Percentiles rank a stretch among this genome's conserved stretches.
Conservation (phyloP, 2,888 invertebrate genomes). For the Pseudococcus longispinus region DNA sequence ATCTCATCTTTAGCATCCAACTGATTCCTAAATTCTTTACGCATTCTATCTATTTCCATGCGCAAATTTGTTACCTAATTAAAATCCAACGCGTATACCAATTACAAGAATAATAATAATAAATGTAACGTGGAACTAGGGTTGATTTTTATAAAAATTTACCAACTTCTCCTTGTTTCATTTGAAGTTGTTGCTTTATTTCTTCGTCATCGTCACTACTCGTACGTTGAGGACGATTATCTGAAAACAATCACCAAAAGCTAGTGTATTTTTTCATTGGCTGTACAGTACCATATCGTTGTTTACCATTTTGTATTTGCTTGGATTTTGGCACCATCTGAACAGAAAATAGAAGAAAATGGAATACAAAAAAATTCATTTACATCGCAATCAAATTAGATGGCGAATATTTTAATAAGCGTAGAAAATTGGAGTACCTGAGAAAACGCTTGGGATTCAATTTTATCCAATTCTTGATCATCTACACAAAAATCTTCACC, state of each 20-base stretch:
- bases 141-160: not conserved
- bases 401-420: too few relatives aligned
- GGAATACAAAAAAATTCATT: not conserved
- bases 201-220: not conserved
- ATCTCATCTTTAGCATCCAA: constrained; percentile 28
- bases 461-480: not conserved
- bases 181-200: not conserved
- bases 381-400: too few relatives aligned
- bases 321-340: not conserved
- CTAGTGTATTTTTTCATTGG: too few relatives aligned
- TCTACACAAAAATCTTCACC: constrained; percentile 24
- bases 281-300: too few relatives aligned
- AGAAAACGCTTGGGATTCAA: constrained; percentile 40
- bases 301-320: not conserved
- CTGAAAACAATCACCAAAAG: not conserved
- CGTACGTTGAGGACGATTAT: not conserved
- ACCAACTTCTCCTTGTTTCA: constrained; percentile 50
- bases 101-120: not conserved
- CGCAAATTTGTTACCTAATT: constrained; percentile 42
- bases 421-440: too few relatives aligned
- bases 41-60: not conserved
- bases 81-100: not conserved
- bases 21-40: not conserved
- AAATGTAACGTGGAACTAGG: not conserved
- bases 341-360: not conserved